These are phyloP conservation scores for Sebastes hubbsi DNA, from an alignment of 2,797 vertebrate genomes.

Conservation along the genomic window DNA sequence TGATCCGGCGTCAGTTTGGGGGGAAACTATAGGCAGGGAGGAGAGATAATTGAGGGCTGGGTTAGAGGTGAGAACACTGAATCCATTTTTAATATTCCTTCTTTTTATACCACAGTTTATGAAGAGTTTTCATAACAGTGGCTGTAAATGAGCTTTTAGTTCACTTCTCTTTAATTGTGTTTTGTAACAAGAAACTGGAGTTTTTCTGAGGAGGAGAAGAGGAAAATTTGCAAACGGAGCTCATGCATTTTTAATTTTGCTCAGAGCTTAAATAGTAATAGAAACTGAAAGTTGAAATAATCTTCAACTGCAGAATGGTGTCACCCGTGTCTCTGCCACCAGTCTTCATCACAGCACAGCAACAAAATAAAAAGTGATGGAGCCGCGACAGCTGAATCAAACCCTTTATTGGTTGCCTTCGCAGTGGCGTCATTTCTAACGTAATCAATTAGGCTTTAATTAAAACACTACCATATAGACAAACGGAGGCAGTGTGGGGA, in stretches of 20 bases:
- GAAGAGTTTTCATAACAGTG: constrained; percentile 32
- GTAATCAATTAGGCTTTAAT: constrained; percentile 75
- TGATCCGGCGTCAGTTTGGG: constrained; percentile 49
- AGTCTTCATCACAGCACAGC: background rate
- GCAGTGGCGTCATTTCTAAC: constrained; percentile 55
- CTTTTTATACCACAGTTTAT: constrained; percentile 4
- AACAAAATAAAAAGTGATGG: constrained; percentile 16
- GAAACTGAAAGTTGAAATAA: constrained; percentile 26
- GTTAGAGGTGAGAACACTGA: constrained; percentile 43
- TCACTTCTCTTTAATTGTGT: constrained; percentile 40
- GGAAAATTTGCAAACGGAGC: constrained; percentile 27
- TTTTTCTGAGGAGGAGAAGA: background rate
- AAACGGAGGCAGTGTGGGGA: constrained; percentile 55
- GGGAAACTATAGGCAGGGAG: constrained; percentile 12
- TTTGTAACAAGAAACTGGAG: constrained; percentile 26
- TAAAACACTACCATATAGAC: constrained; percentile 67
- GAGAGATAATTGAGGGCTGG: constrained; percentile 23
- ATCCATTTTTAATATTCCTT: constrained; percentile 4
- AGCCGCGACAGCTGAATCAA: constrained; percentile 46
- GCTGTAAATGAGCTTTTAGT: constrained; percentile 34
- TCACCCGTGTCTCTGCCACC: background rate
- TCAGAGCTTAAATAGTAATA: constrained; percentile 15
- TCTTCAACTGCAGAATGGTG: constrained; percentile 11
- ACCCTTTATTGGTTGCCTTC: constrained; percentile 55
- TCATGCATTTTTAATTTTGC: constrained; percentile 52